Evolutionary conservation across 2,888 invertebrate genomes (phyloP), one percentile per base, ranked within the genome.

Genomic region (Diabrotica balteata): DNA sequence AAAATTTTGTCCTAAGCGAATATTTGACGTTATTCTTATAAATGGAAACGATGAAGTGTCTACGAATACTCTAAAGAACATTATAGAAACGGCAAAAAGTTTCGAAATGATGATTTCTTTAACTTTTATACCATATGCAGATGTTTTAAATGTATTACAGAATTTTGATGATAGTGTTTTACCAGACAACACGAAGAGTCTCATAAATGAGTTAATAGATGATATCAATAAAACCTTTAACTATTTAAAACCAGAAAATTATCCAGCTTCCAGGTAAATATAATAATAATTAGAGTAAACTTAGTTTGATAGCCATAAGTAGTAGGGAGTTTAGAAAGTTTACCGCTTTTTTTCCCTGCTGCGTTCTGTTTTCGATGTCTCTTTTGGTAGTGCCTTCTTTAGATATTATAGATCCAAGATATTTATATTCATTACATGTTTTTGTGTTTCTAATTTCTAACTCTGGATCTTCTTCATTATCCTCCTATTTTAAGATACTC

Each of bases 101-200:
- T 77, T 73, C 58, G 77, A 79, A 66, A 71, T 76, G 45, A 54
- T 75, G 7, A 75, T 77, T 2, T 71, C 73, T 9, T 55, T 78
- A 8, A 75, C 72, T 9, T 79, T 80, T 61, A 78, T 80, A 53
- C 72, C 75, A 3, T 69, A 70, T n/a, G 68, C 73, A 6, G 77
- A 78, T 51, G 73, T 78, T 7, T 51, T 73, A n/a, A 63, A 70
- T 43, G 63, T 77, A 7, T 45, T 75, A 8, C 54, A 66, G 7
- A 55, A 61, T 46, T 62, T 60, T 43, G 50, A 54, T 17, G 22
- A 65, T n/a, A 43, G 63, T 7, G 51, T 64, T 43, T 67, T 75
- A 60, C 74, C 76, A 44, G 58, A 52, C 65, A 65, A 49, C 17
- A 46, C 7, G 51, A 65, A 55, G 54, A 57, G 8, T 45, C 42